Evolutionary conservation across 92 coral and sea anemone genomes (phyloP).

Genomic region (Zoanthus gigantus): DNA sequence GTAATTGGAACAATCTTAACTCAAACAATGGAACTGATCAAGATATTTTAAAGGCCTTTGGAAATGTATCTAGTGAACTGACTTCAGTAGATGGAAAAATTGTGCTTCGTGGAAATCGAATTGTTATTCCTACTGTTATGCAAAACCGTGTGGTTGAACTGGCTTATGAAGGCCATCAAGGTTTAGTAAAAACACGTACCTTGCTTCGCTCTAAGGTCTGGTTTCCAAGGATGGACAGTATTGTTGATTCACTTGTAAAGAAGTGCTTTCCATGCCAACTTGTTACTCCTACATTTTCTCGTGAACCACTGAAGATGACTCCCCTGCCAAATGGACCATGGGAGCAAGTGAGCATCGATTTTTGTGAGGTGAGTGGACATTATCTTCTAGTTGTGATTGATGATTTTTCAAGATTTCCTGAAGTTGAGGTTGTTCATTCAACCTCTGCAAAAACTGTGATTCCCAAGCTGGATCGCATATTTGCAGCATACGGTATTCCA

Average conservation of each 20-base stretch:
- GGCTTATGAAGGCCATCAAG: neutral
- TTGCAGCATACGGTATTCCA: slow-evolving; percentile 50
- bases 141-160: neutral
- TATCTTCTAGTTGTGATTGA: slow-evolving; percentile 27
- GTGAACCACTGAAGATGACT: slow-evolving; percentile 10
- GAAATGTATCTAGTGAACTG: neutral
- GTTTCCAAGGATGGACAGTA: slow-evolving; percentile 42
- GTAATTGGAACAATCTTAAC: neutral
- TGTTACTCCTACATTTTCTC: neutral
- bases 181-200: neutral
- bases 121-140: neutral
- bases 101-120: neutral
- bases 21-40: neutral
- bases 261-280: slow-evolving; percentile 28
- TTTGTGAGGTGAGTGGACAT: slow-evolving; percentile 24
- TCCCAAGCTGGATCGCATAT: slow-evolving; percentile 12
- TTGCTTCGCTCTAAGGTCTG: slow-evolving; percentile 49
- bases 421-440: slow-evolving; percentile 49
- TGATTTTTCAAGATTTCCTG: slow-evolving; percentile 64
- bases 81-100: neutral
- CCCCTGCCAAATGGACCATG: slow-evolving; percentile 31
- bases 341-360: slow-evolving; percentile 16
- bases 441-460: slow-evolving; percentile 46
- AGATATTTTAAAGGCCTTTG: neutral
- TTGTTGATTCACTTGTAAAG: slow-evolving; percentile 30